Evolutionary conservation across 35 echinoderm and acorn worm species (phyloP).

Genomic region (Anneissia japonica): DNA sequence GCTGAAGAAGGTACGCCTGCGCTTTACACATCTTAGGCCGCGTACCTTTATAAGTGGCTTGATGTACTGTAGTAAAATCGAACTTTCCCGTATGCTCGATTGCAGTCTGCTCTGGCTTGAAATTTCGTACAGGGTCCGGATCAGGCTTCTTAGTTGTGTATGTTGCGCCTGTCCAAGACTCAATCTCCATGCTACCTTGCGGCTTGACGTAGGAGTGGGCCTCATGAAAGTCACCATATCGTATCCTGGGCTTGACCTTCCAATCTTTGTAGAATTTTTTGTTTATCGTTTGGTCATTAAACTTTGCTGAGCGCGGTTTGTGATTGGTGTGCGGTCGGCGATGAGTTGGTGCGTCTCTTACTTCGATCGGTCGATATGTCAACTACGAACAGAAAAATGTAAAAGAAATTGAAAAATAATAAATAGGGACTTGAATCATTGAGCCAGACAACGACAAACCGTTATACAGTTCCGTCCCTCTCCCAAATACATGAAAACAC

Average conservation of each 20-base stretch:
- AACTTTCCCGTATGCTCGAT: slow-evolving; percentile 35
- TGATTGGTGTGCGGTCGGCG: slow-evolving; percentile 47
- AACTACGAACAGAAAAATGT: slow-evolving; percentile 39
- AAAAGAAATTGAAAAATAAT: no score
- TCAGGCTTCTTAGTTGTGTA: slow-evolving; percentile 37
- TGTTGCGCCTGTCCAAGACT: slow-evolving; percentile 43
- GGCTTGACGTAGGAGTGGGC: slow-evolving; percentile 56
- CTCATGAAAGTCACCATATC: slow-evolving; percentile 79
- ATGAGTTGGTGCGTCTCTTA: slow-evolving; percentile 6
- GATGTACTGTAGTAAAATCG: slow-evolving; percentile 84
- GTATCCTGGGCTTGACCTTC: slow-evolving; percentile 67
- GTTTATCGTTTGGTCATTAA: slow-evolving; percentile 87
- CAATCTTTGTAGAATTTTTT: slow-evolving; percentile 88
- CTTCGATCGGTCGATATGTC: slow-evolving; percentile 52
- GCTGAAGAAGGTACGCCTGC: slow-evolving; percentile 66
- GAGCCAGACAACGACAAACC: no score
- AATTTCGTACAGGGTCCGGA: slow-evolving; percentile 27
- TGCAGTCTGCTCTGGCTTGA: slow-evolving; percentile 30
- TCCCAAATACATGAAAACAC: no score
- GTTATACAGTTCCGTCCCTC: no score
- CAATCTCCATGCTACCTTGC: slow-evolving; percentile 39
- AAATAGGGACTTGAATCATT: no score
- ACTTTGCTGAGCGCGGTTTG: slow-evolving; percentile 33
- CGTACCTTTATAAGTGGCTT: slow-evolving; percentile 59
- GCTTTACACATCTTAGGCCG: slow-evolving; percentile 58